Percentiles rank a stretch among this genome's conserved stretches.
phyloP scores from a whole-genome alignment of 2,888 invertebrate species.

The Cheilosia variabilis region DNA sequence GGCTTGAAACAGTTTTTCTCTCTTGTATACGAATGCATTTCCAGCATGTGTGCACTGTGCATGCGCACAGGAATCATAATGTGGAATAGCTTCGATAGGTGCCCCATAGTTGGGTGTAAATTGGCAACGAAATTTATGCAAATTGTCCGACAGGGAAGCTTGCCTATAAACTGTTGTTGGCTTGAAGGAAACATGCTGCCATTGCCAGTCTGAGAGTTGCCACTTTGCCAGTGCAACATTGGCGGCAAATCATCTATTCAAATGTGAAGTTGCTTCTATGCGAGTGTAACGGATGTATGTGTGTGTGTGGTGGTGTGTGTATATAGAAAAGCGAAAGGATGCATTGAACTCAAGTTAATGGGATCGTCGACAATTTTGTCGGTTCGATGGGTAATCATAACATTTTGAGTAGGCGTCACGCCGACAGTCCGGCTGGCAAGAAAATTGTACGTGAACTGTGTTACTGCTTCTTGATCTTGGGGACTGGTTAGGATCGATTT shows the following conservation, averaged over 20 bases:
- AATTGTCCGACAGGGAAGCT: constrained; percentile 63
- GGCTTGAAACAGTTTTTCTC: constrained; percentile 42
- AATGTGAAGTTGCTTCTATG: constrained; percentile 33
- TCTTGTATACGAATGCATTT: constrained; percentile 30
- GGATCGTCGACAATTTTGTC: constrained; percentile 57
- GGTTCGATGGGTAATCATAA: constrained; percentile 45
- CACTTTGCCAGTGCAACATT: constrained; percentile 22
- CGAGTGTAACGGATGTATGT: background rate
- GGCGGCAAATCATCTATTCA: constrained; percentile 56
- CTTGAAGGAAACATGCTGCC: constrained; percentile 3
- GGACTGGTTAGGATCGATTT: no score
- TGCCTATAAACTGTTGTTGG: constrained; percentile 53
- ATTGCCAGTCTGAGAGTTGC: background rate
- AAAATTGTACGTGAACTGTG: background rate
- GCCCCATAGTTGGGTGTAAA: constrained; percentile 69
- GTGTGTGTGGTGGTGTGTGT: constrained; percentile 28
- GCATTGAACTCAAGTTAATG: constrained; percentile 49
- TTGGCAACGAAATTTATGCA: constrained; percentile 75
- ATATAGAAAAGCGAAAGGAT: constrained; percentile 60
- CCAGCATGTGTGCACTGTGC: constrained; percentile 5
- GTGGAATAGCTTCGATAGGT: constrained; percentile 46
- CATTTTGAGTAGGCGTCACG: constrained; percentile 51
- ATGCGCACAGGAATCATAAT: constrained; percentile 53
- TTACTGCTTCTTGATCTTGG: no score
- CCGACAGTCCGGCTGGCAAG: constrained; percentile 20